Evolutionary conservation across 1,140 invertebrate genomes (phyloP).

Genomic region (Fopius arisanus): DNA sequence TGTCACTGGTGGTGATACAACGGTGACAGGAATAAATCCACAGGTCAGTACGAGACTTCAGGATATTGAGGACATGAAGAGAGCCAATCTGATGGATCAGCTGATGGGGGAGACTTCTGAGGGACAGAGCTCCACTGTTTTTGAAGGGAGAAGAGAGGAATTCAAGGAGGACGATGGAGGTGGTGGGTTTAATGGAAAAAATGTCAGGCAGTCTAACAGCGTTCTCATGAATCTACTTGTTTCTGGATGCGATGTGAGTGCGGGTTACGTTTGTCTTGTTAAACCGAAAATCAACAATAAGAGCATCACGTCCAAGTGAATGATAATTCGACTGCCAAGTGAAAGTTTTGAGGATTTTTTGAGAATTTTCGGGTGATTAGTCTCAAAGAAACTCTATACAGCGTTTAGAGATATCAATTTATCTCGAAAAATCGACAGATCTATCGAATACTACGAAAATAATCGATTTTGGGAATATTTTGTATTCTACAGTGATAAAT

Average conservation of each 20-base stretch:
- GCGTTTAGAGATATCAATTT: too few species aligned
- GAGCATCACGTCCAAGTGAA: conserved; percentile 55
- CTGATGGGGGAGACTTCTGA: background rate
- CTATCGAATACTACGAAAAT: too few species aligned
- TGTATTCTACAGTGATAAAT: too few species aligned
- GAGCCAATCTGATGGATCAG: background rate
- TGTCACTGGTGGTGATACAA: background rate
- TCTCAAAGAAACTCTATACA: too few species aligned
- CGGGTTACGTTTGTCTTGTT: conserved; percentile 85
- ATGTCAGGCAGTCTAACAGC: conserved; percentile 69
- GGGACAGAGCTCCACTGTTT: background rate
- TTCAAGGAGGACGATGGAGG: conserved; percentile 51
- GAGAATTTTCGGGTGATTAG: too few species aligned
- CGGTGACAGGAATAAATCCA: background rate
- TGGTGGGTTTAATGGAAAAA: conserved; percentile 48
- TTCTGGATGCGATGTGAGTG: conserved; percentile 89
- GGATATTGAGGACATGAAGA: background rate
- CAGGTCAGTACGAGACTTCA: too few species aligned
- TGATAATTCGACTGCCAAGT: background rate
- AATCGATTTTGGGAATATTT: too few species aligned
- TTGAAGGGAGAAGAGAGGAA: conserved; percentile 36
- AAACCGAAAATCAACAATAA: conserved; percentile 65
- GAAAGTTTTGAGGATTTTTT: too few species aligned
- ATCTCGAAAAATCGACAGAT: too few species aligned
- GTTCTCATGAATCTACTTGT: conserved; percentile 91